Evolutionary conservation across 1,140 invertebrate genomes (phyloP), one percentile per base, ranked within the genome.

Genomic region (Drosophila trapezifrons): DNA sequence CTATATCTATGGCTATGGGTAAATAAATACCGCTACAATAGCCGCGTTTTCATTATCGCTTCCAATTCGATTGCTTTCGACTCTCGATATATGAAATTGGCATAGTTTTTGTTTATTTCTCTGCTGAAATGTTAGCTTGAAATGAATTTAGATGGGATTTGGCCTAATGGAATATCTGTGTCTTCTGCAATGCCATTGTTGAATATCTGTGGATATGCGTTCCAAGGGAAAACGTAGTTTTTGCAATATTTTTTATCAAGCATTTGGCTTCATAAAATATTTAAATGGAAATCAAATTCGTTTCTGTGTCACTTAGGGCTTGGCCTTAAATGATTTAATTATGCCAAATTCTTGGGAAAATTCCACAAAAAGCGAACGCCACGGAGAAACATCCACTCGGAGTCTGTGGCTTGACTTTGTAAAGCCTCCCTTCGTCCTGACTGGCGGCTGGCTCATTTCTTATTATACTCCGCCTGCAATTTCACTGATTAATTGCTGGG

Each of bases 401-500:
- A 35, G 63, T 35, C 20, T 58, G 51, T 49, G 67, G 67, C 20
- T 70, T 49, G 67, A 58, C 51, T 71, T 57, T 47, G 40, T 35
- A 47, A 69, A 47, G 64, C 40, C 37, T 15, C 35, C 35, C 51
- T 25, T 27, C 46, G 18, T 32, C 13, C 38, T 66, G 40, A 22
- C 67, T 25, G 67, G 32, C 63, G 76, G 62, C 74, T 78, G 80
- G 67, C 62, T 74, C 79, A 63, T 78, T 73, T 82, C 43, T 71
- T 71, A 71, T 71, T 71, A 58, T 58, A 58, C 56, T 42, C 52
- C 43, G 65, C 43, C 65, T 49, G 67, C 79, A 83, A 78, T 83
- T 82, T 76, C 64, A 25, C 80, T 82, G 80, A 82, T 82, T 82
- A 83, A 82, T 83, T 82, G 80, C 76, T 58, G 70, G 75, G 76